These are phyloP conservation scores for Mionectes olivaceus DNA, from an alignment of 2,797 vertebrate genomes.

Conservation along the genomic window DNA sequence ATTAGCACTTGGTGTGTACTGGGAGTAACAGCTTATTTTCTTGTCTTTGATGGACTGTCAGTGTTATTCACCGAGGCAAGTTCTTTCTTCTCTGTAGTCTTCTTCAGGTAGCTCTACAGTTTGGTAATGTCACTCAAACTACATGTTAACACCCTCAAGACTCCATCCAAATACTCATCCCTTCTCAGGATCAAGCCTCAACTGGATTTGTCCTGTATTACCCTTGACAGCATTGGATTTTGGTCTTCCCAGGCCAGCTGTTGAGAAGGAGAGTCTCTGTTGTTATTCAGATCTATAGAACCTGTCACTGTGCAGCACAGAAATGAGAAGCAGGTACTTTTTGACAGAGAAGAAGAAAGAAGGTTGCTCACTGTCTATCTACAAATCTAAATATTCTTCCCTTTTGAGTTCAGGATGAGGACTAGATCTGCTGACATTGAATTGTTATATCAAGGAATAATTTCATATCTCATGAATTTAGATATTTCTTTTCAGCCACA, in stretches of 20 bases:
- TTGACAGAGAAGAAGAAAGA: neutral
- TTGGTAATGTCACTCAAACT: neutral
- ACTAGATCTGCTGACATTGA: neutral
- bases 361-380: neutral
- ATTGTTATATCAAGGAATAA: neutral
- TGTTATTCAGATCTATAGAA: neutral
- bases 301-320: neutral
- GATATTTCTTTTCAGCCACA: neutral
- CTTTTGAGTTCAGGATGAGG: neutral
- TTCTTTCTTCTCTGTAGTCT: neutral
- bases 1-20: neutral
- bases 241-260: neutral
- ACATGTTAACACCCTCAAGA: neutral
- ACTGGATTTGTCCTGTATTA: neutral
- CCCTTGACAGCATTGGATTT: neutral
- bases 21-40: neutral
- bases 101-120: neutral
- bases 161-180: neutral
- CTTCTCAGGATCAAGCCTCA: neutral
- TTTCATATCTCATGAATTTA: neutral
- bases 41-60: neutral
- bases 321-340: neutral
- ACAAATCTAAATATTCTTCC: neutral
- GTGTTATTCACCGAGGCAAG: neutral
- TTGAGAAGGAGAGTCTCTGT: neutral